Percentiles rank a stretch among this genome's conserved stretches.
Evolutionary conservation across 2,888 invertebrate species (phyloP).

Genomic region (Drosophila longiperda): DNA sequence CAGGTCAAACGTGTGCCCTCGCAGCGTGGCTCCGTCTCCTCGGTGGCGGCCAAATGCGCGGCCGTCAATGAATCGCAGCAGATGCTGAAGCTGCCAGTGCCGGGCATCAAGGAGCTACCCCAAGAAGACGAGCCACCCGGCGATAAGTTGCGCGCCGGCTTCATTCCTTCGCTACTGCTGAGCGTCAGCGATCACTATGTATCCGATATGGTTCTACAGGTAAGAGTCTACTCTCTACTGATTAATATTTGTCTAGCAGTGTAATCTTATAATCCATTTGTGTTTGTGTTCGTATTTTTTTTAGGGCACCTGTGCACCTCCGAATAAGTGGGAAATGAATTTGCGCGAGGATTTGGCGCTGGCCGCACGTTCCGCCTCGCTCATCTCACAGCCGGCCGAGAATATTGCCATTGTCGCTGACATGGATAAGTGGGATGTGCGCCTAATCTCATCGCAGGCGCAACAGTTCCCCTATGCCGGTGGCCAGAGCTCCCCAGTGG

Average conservation of each 20-base stretch:
- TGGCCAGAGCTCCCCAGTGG: conserved; percentile 86
- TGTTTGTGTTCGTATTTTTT: neutral
- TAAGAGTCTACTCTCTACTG: conserved; percentile 66
- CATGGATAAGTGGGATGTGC: conserved; percentile 91
- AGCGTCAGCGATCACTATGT: conserved; percentile 89
- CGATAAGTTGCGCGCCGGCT: conserved; percentile 85
- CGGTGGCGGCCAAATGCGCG: conserved; percentile 80
- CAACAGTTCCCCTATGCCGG: conserved; percentile 85
- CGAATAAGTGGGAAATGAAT: conserved; percentile 87
- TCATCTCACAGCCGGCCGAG: conserved; percentile 91
- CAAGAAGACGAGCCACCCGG: conserved; percentile 79
- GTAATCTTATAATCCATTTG: neutral
- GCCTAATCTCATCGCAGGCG: conserved; percentile 85
- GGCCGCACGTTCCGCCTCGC: conserved; percentile 86
- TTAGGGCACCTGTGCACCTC: conserved; percentile 87
- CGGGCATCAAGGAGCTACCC: conserved; percentile 82
- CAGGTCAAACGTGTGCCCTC: conserved; percentile 73
- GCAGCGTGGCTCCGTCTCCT: conserved; percentile 76
- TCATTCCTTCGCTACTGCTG: conserved; percentile 87
- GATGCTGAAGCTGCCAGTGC: conserved; percentile 84
- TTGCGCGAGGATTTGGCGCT: conserved; percentile 86
- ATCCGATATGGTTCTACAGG: conserved; percentile 92
- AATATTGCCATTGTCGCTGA: conserved; percentile 93
- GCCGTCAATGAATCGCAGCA: conserved; percentile 76
- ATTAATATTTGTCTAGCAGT: rapidly evolving